These are phyloP conservation scores for Apoderus coryli DNA, from an alignment of 2,888 invertebrate species.

Conservation along the genomic window DNA sequence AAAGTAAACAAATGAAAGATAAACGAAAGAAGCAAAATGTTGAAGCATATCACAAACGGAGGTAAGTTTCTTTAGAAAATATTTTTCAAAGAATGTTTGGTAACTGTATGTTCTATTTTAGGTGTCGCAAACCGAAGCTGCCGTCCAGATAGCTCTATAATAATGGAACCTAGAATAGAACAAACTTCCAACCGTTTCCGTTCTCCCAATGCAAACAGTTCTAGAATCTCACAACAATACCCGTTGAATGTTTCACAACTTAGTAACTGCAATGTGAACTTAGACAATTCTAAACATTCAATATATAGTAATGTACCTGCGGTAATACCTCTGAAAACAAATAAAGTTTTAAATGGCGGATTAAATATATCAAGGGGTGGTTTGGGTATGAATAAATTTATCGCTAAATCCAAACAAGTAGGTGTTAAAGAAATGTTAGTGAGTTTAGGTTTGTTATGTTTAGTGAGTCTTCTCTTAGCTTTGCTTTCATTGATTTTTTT, in stretches of 20 bases:
- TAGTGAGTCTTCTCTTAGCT: conserved; percentile 72
- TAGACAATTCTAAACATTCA: conserved; percentile 52
- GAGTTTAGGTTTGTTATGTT: conserved; percentile 69
- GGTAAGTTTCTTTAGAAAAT: conserved; percentile 21
- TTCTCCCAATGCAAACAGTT: conserved; percentile 26
- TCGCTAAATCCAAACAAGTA: conserved; percentile 36
- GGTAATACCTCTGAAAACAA: conserved; percentile 23
- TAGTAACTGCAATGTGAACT: conserved; percentile 35
- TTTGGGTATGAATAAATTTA: conserved; percentile 28
- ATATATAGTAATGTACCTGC: conserved; percentile 39
- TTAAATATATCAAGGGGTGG: conserved; percentile 43
- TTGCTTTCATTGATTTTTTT: conserved; percentile 72
- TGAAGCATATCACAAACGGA: conserved; percentile 51
- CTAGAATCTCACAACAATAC: conserved; percentile 37
- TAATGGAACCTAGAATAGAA: conserved; percentile 28
- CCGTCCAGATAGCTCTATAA: conserved; percentile 31
- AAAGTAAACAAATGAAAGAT: conserved; percentile 22
- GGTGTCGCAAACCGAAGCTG: conserved; percentile 33
- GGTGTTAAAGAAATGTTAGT: conserved; percentile 69
- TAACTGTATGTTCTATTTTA: conserved; percentile 7
- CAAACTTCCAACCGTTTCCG: conserved; percentile 26
- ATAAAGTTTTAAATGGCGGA: conserved; percentile 37
- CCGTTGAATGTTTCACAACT: conserved; percentile 56
- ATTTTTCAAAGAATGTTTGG: too few relatives aligned
- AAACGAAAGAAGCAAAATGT: conserved; percentile 34